phyloP scores from a whole-genome alignment of 1,140 invertebrate genomes.

The Drosophila ambigua region DNA sequence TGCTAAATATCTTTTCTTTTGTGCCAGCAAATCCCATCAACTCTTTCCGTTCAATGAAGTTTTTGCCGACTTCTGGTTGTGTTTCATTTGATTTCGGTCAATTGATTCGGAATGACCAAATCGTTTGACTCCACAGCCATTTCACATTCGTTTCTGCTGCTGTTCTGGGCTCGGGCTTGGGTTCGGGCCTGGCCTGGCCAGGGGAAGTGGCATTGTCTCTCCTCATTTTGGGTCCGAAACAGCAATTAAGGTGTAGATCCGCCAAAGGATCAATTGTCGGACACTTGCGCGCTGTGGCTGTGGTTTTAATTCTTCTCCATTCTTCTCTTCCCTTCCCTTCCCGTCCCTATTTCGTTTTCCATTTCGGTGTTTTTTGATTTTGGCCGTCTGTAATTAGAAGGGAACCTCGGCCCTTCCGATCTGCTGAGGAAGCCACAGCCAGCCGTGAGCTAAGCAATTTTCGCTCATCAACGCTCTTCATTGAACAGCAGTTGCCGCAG shows the following conservation, averaged over 20 bases:
- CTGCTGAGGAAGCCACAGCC: too few species aligned
- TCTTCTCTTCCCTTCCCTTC: too few species aligned
- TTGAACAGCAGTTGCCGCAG: too few species aligned
- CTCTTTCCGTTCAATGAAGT: slow-evolving; percentile 40
- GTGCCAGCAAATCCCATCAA: slow-evolving; percentile 1
- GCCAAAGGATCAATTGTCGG: slow-evolving; percentile 53
- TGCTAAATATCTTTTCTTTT: too few species aligned
- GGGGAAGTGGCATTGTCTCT: not conserved
- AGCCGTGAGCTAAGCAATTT: slow-evolving; percentile 66
- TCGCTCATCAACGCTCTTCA: slow-evolving; percentile 43
- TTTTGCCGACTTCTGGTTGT: slow-evolving; percentile 24
- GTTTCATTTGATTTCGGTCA: slow-evolving; percentile 36
- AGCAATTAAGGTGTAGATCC: slow-evolving; percentile 79
- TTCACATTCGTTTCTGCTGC: slow-evolving; percentile 59
- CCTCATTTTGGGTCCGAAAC: slow-evolving; percentile 1
- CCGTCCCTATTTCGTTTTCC: too few species aligned
- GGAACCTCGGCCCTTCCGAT: slow-evolving; percentile 13
- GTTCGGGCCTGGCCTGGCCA: not conserved
- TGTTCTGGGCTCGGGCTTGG: slow-evolving; percentile 32
- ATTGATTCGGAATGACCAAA: slow-evolving; percentile 70
- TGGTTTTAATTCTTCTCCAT: slow-evolving; percentile 46
- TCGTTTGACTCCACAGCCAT: slow-evolving; percentile 62
- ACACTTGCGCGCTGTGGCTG: slow-evolving; percentile 25
- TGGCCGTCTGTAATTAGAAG: slow-evolving; percentile 42
- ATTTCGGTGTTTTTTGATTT: slow-evolving; percentile 48